phyloP scores from a whole-genome alignment of 1,140 invertebrate species.

The Globodera rostochiensis region DNA sequence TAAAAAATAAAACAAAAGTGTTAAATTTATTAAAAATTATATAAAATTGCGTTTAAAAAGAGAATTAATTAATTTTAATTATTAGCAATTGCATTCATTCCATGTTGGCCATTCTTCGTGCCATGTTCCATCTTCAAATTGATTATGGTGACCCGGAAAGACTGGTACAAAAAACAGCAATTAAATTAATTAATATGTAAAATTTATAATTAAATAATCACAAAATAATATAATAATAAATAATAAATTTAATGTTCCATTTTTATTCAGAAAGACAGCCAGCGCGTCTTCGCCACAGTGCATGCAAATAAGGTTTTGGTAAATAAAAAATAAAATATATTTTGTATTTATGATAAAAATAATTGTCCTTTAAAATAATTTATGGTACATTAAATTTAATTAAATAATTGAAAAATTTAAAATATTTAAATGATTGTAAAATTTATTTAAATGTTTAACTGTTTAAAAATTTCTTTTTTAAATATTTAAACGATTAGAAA shows the following conservation, averaged over 20 bases:
- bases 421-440: too few relatives aligned
- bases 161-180: conserved; percentile 47
- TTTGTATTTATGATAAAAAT: too few relatives aligned
- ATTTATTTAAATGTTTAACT: too few relatives aligned
- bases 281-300: conserved; percentile 64
- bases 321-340: background rate
- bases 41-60: too few relatives aligned
- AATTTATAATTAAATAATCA: background rate
- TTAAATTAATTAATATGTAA: background rate
- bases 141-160: conserved; percentile 61
- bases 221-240: background rate
- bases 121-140: conserved; percentile 65
- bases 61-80: too few relatives aligned
- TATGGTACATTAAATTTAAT: too few relatives aligned
- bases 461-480: too few relatives aligned
- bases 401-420: too few relatives aligned
- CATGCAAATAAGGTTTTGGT: conserved; percentile 56
- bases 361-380: too few relatives aligned
- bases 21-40: too few relatives aligned
- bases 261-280: conserved; percentile 59
- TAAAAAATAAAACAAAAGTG: too few relatives aligned
- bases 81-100: conserved; percentile 63
- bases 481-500: too few relatives aligned
- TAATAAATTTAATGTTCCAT: conserved; percentile 13
- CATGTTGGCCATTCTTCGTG: conserved; percentile 63